phyloP scores from a whole-genome alignment of 2,888 invertebrate species.

The Choristoneura rosaceana region DNA sequence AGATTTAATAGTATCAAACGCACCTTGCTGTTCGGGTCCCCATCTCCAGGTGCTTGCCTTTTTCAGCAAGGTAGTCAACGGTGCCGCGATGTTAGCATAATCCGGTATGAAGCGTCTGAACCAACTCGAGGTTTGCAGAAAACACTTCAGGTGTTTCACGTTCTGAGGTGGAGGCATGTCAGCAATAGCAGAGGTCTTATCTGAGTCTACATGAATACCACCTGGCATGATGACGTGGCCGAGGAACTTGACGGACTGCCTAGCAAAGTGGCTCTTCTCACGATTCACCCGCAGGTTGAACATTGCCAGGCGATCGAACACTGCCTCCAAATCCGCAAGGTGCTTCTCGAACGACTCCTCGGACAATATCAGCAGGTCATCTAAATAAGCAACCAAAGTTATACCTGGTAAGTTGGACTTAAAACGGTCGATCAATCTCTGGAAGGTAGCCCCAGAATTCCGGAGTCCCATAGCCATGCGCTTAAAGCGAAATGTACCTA shows the following conservation, averaged over 20 bases:
- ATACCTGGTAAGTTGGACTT: constrained; percentile 32
- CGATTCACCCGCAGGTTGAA: constrained; percentile 50
- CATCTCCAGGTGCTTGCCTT: too few relatives aligned
- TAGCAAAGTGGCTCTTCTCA: constrained; percentile 51
- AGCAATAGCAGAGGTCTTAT: too few relatives aligned
- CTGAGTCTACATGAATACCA: too few relatives aligned
- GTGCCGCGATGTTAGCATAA: too few relatives aligned
- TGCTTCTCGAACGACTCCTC: constrained; percentile 46
- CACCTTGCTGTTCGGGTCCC: too few relatives aligned
- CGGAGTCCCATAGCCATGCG: constrained; percentile 43
- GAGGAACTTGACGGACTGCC: constrained; percentile 38
- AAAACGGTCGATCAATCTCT: constrained; percentile 46
- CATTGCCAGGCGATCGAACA: constrained; percentile 47
- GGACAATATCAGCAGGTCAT: constrained; percentile 48
- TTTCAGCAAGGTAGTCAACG: too few relatives aligned
- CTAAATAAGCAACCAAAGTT: constrained; percentile 48
- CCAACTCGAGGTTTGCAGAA: too few relatives aligned
- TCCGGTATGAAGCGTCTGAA: too few relatives aligned
- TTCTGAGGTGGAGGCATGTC: too few relatives aligned
- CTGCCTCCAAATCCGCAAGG: constrained; percentile 49
- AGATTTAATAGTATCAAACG: too few relatives aligned
- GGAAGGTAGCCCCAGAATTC: constrained; percentile 46
- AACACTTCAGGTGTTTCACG: too few relatives aligned
- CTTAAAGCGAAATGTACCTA: constrained; percentile 46
- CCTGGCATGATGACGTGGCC: too few relatives aligned